Percentiles rank a stretch among this genome's conserved stretches.
phyloP scores from a whole-genome alignment of 2,888 invertebrate species.

The Platycheirus albimanus region DNA sequence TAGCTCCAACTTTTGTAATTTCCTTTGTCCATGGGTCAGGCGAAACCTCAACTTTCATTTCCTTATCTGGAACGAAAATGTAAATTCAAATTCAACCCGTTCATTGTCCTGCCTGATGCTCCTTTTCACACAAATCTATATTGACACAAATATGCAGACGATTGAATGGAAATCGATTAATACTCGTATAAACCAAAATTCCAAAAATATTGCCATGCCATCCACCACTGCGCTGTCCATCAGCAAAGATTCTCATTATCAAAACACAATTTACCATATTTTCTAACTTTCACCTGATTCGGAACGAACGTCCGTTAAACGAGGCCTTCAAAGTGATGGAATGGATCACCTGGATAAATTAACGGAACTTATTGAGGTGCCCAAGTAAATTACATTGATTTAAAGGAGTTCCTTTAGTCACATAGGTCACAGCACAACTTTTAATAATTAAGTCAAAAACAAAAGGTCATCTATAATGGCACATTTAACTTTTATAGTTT shows the following conservation, averaged over 20 bases:
- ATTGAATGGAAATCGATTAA: slow-evolving; percentile 31
- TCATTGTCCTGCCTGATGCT: slow-evolving; percentile 22
- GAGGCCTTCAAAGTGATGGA: slow-evolving; percentile 8
- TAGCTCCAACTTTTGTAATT: slow-evolving; percentile 46
- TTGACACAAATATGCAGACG: not conserved
- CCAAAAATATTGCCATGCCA: slow-evolving; percentile 13
- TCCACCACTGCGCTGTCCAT: slow-evolving; percentile 2
- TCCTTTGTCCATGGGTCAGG: slow-evolving; percentile 29
- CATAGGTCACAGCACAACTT: not conserved
- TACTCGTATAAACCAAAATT: slow-evolving; percentile 10
- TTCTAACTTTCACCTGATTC: too few species aligned
- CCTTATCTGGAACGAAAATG: slow-evolving; percentile 53
- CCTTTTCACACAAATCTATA: slow-evolving; percentile 17
- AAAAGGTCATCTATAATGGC: slow-evolving; percentile 18
- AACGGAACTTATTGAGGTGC: slow-evolving; percentile 23
- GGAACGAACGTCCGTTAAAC: too few species aligned
- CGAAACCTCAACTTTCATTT: slow-evolving; percentile 56
- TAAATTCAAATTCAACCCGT: slow-evolving; percentile 33
- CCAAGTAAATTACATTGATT: slow-evolving; percentile 10
- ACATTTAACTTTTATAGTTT: slow-evolving; percentile 25
- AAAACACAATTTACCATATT: too few species aligned
- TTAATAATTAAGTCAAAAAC: slow-evolving; percentile 16
- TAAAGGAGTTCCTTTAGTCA: not conserved
- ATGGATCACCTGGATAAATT: slow-evolving; percentile 27
- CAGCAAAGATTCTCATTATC: too few species aligned